These are phyloP conservation scores for Tupiocoris notatus DNA, from an alignment of 2,888 invertebrate species.

Conservation along the genomic window DNA sequence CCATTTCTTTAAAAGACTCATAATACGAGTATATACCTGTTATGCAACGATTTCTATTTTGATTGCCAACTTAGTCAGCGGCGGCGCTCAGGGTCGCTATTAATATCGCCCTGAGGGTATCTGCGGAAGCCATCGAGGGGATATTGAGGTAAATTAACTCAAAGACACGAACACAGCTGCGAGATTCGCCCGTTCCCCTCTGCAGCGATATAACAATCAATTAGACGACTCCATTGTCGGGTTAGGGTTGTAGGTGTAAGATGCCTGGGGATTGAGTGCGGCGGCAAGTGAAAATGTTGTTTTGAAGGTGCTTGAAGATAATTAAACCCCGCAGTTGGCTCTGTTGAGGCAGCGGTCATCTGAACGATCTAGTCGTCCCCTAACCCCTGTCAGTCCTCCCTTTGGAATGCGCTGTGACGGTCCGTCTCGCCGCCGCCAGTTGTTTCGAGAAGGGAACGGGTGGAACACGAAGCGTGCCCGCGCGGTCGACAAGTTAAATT, in stretches of 20 bases:
- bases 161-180: neutral
- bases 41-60: too few relatives aligned
- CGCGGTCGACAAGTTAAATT: conserved; percentile 40
- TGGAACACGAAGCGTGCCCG: neutral
- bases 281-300: conserved; percentile 11
- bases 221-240: neutral
- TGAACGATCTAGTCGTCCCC: neutral
- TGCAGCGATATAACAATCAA: neutral
- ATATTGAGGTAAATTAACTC: neutral
- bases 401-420: neutral
- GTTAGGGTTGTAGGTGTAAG: neutral
- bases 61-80: too few relatives aligned
- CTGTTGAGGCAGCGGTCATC: conserved; percentile 18
- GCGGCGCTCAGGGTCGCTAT: too few relatives aligned
- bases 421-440: neutral
- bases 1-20: too few relatives aligned
- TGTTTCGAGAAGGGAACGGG: neutral
- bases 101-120: too few relatives aligned
- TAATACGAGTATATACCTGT: too few relatives aligned
- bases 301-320: conserved; percentile 34
- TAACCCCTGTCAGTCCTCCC: neutral
- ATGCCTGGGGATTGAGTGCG: neutral
- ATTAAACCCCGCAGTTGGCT: conserved; percentile 18
- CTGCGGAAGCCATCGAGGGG: too few relatives aligned
- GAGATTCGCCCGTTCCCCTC: neutral